phyloP scores from a whole-genome alignment of 2,113 vertebrate genomes.

The Irena cyanogastra region DNA sequence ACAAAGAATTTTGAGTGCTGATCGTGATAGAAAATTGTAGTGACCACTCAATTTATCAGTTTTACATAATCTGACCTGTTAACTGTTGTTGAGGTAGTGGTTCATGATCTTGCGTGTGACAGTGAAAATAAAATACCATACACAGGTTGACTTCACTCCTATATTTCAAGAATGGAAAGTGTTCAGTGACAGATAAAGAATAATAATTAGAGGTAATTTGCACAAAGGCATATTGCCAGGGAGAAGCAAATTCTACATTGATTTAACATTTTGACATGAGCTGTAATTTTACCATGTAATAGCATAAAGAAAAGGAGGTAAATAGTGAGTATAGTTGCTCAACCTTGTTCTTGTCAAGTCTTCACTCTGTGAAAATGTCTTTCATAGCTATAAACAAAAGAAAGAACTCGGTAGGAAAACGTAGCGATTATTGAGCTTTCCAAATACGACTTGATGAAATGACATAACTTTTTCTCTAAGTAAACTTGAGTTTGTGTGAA shows the following conservation, averaged over 20 bases:
- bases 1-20: background rate
- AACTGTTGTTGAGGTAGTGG: background rate
- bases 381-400: background rate
- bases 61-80: background rate
- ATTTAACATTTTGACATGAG: slow-evolving; percentile 1
- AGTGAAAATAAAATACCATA: background rate
- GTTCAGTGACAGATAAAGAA: background rate
- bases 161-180: background rate
- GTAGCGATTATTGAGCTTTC: background rate
- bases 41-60: background rate
- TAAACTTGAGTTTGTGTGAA: background rate
- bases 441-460: background rate
- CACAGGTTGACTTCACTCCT: background rate
- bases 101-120: background rate
- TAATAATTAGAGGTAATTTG: slow-evolving; percentile 13
- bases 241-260: background rate
- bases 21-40: background rate
- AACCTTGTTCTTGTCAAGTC: background rate
- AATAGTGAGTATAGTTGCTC: background rate
- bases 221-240: background rate
- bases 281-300: slow-evolving; percentile 6
- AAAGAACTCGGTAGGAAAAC: background rate
- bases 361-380: background rate
- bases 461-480: background rate
- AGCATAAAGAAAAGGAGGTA: background rate